A percentile compares a stretch with the other conserved stretches of the same genome.
These are phyloP conservation scores for Drosophila hamatofila DNA, from an alignment of 2,888 invertebrate species.

Conservation along the genomic window DNA sequence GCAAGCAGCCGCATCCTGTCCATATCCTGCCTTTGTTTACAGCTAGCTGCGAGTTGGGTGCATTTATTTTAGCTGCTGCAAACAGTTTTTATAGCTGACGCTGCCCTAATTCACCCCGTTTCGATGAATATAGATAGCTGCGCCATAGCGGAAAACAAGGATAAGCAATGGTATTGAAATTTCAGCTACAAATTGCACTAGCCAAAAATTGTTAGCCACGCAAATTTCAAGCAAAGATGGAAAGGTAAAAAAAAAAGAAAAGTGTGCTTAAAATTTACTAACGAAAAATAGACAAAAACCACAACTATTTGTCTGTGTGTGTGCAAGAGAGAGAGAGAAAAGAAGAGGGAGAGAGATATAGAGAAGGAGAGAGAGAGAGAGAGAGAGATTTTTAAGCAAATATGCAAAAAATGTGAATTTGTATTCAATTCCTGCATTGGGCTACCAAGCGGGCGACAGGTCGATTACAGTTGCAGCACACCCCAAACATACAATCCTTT, in stretches of 20 bases:
- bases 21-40: slow-evolving; percentile 34
- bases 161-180: slow-evolving; percentile 15
- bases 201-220: slow-evolving; percentile 45
- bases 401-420: slow-evolving; percentile 73
- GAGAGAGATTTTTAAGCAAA: slow-evolving; percentile 41
- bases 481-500: neutral
- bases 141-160: neutral
- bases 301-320: slow-evolving; percentile 23
- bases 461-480: slow-evolving; percentile 34
- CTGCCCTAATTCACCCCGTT: slow-evolving; percentile 41
- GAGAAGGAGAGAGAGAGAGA: neutral
- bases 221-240: slow-evolving; percentile 49
- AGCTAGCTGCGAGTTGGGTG: slow-evolving; percentile 1
- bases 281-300: slow-evolving; percentile 25
- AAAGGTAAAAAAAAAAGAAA: slow-evolving; percentile 22
- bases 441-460: slow-evolving; percentile 59
- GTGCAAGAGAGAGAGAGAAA: neutral
- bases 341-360: too few species aligned
- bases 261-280: slow-evolving; percentile 53
- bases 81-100: slow-evolving; percentile 47
- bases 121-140: slow-evolving; percentile 14
- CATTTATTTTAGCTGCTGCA: slow-evolving; percentile 26
- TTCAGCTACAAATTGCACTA: slow-evolving; percentile 45
- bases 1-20: slow-evolving; percentile 25
- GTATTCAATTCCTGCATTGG: slow-evolving; percentile 63